These are phyloP conservation scores for Acheta domesticus DNA, from an alignment of 2,888 invertebrate species.

Conservation along the genomic window DNA sequence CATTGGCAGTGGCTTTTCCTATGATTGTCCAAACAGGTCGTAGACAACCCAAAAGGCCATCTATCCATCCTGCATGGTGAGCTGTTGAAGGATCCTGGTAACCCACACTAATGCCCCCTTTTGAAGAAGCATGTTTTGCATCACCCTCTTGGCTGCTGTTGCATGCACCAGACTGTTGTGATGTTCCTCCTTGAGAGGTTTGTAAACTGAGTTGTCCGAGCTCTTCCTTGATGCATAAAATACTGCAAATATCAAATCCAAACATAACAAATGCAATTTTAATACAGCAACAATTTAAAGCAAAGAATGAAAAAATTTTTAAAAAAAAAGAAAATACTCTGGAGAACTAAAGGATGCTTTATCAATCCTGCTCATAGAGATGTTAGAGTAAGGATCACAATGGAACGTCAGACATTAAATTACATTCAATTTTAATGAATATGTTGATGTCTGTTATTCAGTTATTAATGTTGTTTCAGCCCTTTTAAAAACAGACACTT, in stretches of 20 bases:
- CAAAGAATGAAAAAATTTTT: no score
- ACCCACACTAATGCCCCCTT: constrained; percentile 41
- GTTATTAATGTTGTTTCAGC: no score
- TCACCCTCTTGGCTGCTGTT: constrained; percentile 24
- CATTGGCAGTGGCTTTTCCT: constrained; percentile 69
- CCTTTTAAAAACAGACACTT: no score
- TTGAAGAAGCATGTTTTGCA: constrained; percentile 38
- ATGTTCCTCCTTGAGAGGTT: constrained; percentile 29
- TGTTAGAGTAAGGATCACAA: no score
- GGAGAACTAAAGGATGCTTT: no score
- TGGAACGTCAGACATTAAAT: no score
- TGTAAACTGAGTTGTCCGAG: constrained; percentile 54
- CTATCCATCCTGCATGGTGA: constrained; percentile 61
- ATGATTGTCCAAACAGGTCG: constrained; percentile 84
- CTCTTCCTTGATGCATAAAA: constrained; percentile 64
- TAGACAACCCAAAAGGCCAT: constrained; percentile 83
- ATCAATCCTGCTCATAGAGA: no score
- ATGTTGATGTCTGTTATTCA: no score
- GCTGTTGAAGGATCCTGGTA: constrained; percentile 32
- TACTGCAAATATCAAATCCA: constrained; percentile 48
- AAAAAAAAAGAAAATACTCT: no score
- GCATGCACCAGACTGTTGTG: background rate
- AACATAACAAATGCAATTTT: constrained; percentile 23
- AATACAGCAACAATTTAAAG: no score
- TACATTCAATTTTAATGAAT: no score